Percentiles rank a stretch among this genome's conserved stretches.
These are phyloP conservation scores for Morone saxatilis DNA, from an alignment of 2,113 vertebrate genomes.

Conservation along the genomic window DNA sequence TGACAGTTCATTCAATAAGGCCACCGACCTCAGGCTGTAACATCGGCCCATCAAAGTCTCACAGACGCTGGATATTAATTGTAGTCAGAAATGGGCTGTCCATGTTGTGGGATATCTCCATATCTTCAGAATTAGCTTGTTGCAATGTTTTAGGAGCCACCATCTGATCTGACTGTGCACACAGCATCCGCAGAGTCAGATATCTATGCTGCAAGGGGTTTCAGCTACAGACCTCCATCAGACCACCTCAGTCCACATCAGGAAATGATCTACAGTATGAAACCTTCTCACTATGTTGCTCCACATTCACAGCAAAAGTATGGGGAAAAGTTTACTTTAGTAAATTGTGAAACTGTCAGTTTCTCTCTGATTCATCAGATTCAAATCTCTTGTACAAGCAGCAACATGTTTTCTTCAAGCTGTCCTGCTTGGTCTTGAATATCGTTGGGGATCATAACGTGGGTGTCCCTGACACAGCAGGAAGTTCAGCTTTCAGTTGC, in stretches of 20 bases:
- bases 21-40: background rate
- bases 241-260: background rate
- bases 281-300: background rate
- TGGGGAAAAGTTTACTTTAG: background rate
- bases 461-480: conserved; percentile 4
- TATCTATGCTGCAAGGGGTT: background rate
- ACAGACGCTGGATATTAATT: background rate
- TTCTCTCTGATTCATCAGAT: background rate
- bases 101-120: background rate
- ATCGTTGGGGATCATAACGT: background rate
- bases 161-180: background rate
- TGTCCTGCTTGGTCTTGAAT: background rate
- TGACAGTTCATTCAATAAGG: background rate
- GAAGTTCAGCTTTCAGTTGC: background rate
- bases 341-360: background rate
- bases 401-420: background rate
- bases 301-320: background rate
- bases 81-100: background rate
- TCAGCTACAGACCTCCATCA: background rate
- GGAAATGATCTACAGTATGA: background rate
- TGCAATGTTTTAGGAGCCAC: background rate
- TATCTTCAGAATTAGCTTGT: background rate
- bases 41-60: background rate
- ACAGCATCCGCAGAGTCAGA: background rate
- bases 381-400: background rate